phyloP scores from a whole-genome alignment of 1,140 invertebrate species.

The Zaprionus ornatus region DNA sequence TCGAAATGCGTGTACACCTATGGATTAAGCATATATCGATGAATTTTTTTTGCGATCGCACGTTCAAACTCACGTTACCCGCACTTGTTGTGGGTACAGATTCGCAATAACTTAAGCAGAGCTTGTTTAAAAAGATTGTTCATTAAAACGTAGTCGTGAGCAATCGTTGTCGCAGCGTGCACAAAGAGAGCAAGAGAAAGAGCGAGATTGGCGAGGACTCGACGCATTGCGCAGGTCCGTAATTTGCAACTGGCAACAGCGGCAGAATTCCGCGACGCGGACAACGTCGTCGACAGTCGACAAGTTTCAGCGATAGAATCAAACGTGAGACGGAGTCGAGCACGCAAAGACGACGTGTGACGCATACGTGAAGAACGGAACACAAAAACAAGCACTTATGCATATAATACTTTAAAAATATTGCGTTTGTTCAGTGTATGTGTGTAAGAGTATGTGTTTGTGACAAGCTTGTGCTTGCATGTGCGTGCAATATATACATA shows the following conservation, averaged over 20 bases:
- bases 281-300: slow-evolving; percentile 25
- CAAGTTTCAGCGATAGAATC: slow-evolving; percentile 38
- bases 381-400: slow-evolving; percentile 23
- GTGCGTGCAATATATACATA: slow-evolving; percentile 3
- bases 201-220: slow-evolving; percentile 13
- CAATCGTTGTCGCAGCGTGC: neutral
- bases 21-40: neutral
- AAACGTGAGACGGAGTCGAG: slow-evolving; percentile 62
- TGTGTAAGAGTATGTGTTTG: neutral
- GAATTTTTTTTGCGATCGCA: neutral
- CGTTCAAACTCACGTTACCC: neutral
- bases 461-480: slow-evolving; percentile 1
- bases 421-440: slow-evolving; percentile 6
- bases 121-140: neutral
- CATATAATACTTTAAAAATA: slow-evolving; percentile 31
- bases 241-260: slow-evolving; percentile 14
- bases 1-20: neutral
- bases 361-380: slow-evolving; percentile 52
- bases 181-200: neutral
- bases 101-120: neutral
- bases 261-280: slow-evolving; percentile 25
- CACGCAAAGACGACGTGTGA: slow-evolving; percentile 59
- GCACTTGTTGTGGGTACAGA: neutral
- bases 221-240: slow-evolving; percentile 35
- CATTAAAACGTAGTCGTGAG: slow-evolving; percentile 8